These are phyloP conservation scores for Dicentrarchus labrax DNA, from an alignment of 2,113 vertebrate species.

Conservation along the genomic window DNA sequence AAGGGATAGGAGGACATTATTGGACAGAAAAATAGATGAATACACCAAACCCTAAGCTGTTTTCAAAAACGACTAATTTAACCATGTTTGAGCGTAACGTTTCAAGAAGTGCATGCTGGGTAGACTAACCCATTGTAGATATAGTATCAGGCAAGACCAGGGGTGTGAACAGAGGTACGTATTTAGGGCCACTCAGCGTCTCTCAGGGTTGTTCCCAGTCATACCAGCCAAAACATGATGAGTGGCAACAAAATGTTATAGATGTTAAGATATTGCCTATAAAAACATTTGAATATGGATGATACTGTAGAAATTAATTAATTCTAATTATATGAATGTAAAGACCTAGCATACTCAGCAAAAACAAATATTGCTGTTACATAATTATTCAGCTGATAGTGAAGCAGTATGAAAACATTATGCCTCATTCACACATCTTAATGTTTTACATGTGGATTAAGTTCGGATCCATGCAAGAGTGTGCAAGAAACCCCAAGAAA, in stretches of 20 bases:
- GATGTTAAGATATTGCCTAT: background rate
- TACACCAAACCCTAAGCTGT: background rate
- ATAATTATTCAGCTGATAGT: background rate
- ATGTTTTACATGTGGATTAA: background rate
- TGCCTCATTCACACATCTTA: background rate
- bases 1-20: background rate
- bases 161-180: too few relatives aligned
- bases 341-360: background rate
- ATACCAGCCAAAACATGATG: background rate
- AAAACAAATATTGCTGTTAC: background rate
- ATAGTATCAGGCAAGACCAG: background rate
- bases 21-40: background rate
- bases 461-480: background rate
- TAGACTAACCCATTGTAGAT: background rate
- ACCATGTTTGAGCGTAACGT: background rate
- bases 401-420: background rate
- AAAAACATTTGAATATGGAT: background rate
- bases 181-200: too few relatives aligned
- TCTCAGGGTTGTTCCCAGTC: too few relatives aligned
- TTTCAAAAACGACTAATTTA: background rate
- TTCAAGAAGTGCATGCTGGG: conserved; percentile 30
- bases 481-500: background rate
- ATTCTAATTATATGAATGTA: background rate
- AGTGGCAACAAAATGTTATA: background rate
- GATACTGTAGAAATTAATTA: background rate